Evolutionary conservation across 2,888 invertebrate genomes (phyloP).

Genomic region (Gymnosoma rotundatum): DNA sequence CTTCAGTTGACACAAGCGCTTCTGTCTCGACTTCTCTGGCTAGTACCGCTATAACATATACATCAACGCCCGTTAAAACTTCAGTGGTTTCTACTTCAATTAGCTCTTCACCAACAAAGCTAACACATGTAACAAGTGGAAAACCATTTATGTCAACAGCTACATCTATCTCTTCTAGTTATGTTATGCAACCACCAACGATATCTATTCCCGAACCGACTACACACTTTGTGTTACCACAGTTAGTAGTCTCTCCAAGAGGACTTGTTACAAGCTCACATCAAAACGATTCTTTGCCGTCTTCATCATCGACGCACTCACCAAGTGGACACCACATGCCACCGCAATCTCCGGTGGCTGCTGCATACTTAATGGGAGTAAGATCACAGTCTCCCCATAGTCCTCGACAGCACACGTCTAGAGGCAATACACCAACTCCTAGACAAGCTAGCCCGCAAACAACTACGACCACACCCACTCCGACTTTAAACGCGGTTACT

Average conservation of each 20-base stretch:
- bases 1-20: slow-evolving; percentile 10
- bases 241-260: slow-evolving; percentile 81
- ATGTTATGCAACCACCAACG: slow-evolving; percentile 85
- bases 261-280: slow-evolving; percentile 78
- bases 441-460: slow-evolving; percentile 74
- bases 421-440: slow-evolving; percentile 73
- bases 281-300: slow-evolving; percentile 46
- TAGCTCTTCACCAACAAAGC: slow-evolving; percentile 53
- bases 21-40: slow-evolving; percentile 14
- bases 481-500: slow-evolving; percentile 50
- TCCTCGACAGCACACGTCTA: slow-evolving; percentile 76
- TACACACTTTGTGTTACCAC: slow-evolving; percentile 79
- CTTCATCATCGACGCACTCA: slow-evolving; percentile 64
- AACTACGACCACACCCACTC: slow-evolving; percentile 60
- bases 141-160: slow-evolving; percentile 76
- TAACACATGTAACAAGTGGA: slow-evolving; percentile 50
- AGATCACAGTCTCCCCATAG: slow-evolving; percentile 81
- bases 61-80: slow-evolving; percentile 73
- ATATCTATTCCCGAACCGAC: slow-evolving; percentile 85
- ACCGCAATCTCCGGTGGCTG: slow-evolving; percentile 69
- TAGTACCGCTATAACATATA: slow-evolving; percentile 72
- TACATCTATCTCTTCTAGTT: slow-evolving; percentile 78
- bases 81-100: slow-evolving; percentile 64
- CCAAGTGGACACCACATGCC: slow-evolving; percentile 67
- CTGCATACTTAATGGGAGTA: slow-evolving; percentile 74